Percentiles rank a stretch among this genome's conserved stretches.
These are phyloP conservation scores for Tonatia bakeri DNA, from an alignment of 2,113 vertebrate species.

Conservation along the genomic window DNA sequence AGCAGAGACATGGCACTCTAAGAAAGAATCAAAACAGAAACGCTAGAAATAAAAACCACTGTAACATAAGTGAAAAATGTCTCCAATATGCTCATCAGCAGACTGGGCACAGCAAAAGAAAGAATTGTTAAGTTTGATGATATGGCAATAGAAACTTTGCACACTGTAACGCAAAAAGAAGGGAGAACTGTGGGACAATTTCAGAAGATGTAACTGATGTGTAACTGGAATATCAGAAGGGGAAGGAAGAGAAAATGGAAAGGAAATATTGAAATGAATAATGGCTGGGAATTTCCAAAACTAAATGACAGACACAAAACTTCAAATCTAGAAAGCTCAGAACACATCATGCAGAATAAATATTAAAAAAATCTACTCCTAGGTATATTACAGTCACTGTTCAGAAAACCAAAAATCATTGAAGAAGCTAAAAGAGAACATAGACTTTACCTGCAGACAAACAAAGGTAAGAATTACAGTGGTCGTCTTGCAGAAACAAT, in stretches of 20 bases:
- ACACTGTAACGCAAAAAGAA: background rate
- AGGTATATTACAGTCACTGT: background rate
- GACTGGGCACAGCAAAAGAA: background rate
- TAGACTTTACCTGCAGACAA: background rate
- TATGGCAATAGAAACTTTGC: background rate
- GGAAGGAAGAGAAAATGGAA: background rate
- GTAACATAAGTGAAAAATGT: no score
- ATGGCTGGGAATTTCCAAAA: background rate
- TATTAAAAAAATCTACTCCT: background rate
- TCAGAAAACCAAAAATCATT: background rate
- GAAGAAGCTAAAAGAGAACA: background rate
- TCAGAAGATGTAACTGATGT: background rate
- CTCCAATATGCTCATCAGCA: no score
- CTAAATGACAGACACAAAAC: no score
- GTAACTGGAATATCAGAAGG: background rate
- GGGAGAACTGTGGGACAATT: background rate
- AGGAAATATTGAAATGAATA: background rate
- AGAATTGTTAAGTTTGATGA: background rate
- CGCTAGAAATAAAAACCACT: no score
- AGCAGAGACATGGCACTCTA: no score
- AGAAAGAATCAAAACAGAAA: no score
- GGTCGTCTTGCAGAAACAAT: background rate
- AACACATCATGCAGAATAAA: background rate
- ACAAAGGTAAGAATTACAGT: background rate
- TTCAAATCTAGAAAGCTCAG: no score